Evolutionary conservation across 2,888 invertebrate species (phyloP).

Genomic region (Volucella zonaria): DNA sequence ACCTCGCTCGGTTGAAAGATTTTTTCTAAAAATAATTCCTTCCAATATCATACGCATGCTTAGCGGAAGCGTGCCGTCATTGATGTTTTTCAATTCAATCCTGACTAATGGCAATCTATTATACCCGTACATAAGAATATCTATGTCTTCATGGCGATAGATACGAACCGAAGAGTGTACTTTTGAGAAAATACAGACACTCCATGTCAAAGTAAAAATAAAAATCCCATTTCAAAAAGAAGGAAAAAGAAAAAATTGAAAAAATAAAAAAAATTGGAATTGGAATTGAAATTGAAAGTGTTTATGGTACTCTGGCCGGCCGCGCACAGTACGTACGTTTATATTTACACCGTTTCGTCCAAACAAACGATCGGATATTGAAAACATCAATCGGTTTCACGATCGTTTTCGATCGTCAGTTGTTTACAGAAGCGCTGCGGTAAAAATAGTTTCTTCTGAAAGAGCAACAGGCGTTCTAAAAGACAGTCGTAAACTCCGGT

Average conservation of each 20-base stretch:
- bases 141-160: background rate
- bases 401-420: constrained; percentile 30
- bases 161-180: background rate
- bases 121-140: too few species aligned
- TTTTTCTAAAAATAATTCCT: constrained; percentile 54
- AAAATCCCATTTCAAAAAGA: background rate
- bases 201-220: constrained; percentile 30
- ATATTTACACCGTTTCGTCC: constrained; percentile 47
- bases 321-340: constrained; percentile 24
- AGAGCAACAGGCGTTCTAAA: constrained; percentile 55
- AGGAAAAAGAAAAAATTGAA: constrained; percentile 6
- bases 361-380: constrained; percentile 65
- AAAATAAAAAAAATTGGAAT: constrained; percentile 6
- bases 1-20: constrained; percentile 13
- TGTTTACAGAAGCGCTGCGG: constrained; percentile 60
- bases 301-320: constrained; percentile 59
- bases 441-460: constrained; percentile 27
- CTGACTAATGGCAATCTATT: constrained; percentile 6
- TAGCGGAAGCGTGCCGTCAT: constrained; percentile 59
- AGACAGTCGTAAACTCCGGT: constrained; percentile 20
- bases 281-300: constrained; percentile 65
- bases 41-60: constrained; percentile 25
- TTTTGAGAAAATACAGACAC: constrained; percentile 42
- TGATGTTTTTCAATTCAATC: constrained; percentile 17
- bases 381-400: constrained; percentile 69